phyloP scores from a whole-genome alignment of 2,113 vertebrate species.

The Eolophus roseicapilla region DNA sequence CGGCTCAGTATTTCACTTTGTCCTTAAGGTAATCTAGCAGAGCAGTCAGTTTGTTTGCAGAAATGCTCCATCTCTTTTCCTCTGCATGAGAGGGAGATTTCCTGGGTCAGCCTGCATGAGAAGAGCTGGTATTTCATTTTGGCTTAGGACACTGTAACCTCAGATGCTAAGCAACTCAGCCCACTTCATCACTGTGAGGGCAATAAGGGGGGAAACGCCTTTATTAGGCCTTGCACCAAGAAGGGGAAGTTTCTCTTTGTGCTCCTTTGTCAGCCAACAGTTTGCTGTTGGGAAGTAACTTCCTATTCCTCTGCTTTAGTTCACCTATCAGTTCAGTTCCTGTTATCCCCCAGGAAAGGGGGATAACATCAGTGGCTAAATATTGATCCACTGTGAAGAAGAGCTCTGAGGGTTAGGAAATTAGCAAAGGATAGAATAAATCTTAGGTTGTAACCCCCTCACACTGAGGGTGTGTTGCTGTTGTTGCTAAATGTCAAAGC shows the following conservation, averaged over 20 bases:
- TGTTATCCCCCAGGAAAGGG: background rate
- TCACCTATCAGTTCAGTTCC: background rate
- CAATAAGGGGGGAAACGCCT: background rate
- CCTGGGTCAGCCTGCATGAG: background rate
- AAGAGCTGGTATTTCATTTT: background rate
- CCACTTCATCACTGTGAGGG: background rate
- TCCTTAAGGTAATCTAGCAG: background rate
- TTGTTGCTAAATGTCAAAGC: background rate
- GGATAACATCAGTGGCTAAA: background rate
- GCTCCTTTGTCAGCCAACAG: background rate
- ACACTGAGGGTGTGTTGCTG: background rate
- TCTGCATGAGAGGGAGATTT: background rate
- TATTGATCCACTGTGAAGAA: conserved; percentile 12
- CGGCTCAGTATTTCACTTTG: background rate
- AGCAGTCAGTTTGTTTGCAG: background rate
- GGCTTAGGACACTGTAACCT: background rate
- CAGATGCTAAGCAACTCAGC: background rate
- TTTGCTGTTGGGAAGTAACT: background rate
- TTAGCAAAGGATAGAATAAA: background rate
- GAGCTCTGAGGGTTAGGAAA: conserved; percentile 3
- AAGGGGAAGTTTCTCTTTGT: background rate
- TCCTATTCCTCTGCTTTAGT: background rate
- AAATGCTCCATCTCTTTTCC: background rate
- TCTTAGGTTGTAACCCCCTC: background rate
- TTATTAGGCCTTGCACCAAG: background rate